Percentiles rank a stretch among this genome's conserved stretches.
These are phyloP conservation scores for Ephialtes manifestator DNA, from an alignment of 2,888 invertebrate species.

Conservation along the genomic window DNA sequence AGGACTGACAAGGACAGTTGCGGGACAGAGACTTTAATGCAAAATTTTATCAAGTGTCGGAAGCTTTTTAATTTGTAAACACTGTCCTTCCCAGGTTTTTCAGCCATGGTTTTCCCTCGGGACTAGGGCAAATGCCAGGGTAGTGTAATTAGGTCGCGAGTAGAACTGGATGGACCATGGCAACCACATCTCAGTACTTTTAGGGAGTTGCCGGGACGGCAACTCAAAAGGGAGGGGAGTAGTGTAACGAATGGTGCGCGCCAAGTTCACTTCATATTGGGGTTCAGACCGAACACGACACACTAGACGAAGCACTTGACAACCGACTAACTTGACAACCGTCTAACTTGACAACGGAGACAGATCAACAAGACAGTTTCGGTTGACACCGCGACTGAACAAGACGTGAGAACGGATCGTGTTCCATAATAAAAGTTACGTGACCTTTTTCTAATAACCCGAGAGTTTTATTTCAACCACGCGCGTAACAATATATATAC, in stretches of 20 bases:
- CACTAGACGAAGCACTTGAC: too few species aligned
- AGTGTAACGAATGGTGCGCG: neutral
- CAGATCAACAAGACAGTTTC: too few species aligned
- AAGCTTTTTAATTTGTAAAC: neutral
- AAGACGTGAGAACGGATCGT: too few species aligned
- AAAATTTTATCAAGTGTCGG: neutral
- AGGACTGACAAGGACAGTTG: neutral
- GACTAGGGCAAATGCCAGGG: constrained; percentile 6
- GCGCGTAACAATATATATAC: too few species aligned
- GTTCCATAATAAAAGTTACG: too few species aligned
- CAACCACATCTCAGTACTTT: constrained; percentile 24
- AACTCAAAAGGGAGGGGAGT: neutral
- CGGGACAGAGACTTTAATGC: neutral
- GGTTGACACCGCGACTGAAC: too few species aligned
- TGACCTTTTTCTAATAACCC: too few species aligned
- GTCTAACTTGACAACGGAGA: too few species aligned
- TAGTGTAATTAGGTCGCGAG: constrained; percentile 10
- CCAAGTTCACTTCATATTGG: too few species aligned
- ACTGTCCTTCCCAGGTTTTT: neutral
- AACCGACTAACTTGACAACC: too few species aligned
- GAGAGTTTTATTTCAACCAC: too few species aligned
- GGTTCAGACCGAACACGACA: too few species aligned
- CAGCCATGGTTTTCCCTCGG: constrained; percentile 13
- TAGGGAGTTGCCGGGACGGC: constrained; percentile 11
- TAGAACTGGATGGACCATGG: constrained; percentile 22